Conservation (phyloP, 2,888 invertebrate genomes). For the Panzeria rudis region DNA sequence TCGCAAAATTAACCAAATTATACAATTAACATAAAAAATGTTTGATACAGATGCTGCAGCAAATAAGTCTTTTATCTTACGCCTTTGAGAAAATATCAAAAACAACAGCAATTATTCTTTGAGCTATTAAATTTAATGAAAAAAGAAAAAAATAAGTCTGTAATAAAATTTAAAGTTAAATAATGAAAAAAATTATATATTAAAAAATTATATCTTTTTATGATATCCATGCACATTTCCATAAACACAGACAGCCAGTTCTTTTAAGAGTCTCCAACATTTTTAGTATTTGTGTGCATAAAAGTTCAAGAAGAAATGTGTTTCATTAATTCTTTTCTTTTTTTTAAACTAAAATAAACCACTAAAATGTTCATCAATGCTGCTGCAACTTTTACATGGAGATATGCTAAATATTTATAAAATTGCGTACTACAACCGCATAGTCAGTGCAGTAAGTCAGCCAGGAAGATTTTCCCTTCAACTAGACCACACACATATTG, state of each 20-base stretch:
- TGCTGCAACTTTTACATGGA: conserved; percentile 21
- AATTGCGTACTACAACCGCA: conserved; percentile 24
- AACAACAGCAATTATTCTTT: conserved; percentile 10
- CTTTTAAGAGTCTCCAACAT: conserved; percentile 14
- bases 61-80: conserved; percentile 2
- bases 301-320: conserved; percentile 40
- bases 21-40: conserved; percentile 14
- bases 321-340: conserved; percentile 34
- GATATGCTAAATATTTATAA: conserved; percentile 59
- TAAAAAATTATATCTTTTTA: conserved; percentile 27
- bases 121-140: conserved; percentile 6
- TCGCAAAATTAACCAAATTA: conserved; percentile 24
- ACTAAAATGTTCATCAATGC: conserved; percentile 34
- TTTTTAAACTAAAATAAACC: conserved; percentile 29
- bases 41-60: not conserved
- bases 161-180: conserved; percentile 1
- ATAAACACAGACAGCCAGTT: conserved; percentile 1
- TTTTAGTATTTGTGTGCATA: not conserved
- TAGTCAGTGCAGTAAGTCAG: conserved; percentile 25
- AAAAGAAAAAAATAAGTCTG: not conserved
- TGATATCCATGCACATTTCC: conserved; percentile 2
- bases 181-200: conserved; percentile 22
- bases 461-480: conserved; percentile 56
- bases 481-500: conserved; percentile 64
- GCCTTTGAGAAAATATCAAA: conserved; percentile 2